Evolutionary conservation across 2,797 vertebrate species (phyloP), one percentile per base, ranked within the genome.

Genomic region (Dicrostonyx torquatus): DNA sequence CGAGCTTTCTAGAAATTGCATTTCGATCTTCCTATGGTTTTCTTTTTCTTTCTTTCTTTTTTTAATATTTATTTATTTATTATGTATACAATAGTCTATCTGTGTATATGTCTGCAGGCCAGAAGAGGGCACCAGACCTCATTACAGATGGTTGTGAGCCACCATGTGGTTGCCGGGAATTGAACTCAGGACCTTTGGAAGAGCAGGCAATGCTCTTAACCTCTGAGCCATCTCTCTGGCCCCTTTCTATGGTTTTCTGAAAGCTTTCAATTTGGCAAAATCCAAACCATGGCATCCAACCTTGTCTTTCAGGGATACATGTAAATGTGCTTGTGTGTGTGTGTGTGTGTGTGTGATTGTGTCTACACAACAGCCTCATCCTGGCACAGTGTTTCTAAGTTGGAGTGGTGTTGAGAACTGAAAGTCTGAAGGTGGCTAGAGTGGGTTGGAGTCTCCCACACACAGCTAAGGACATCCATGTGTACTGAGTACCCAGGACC

Each of bases 1-100:
- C 94, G 26, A 84, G 87, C 40, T 55, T 48, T 53, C 58, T 76
- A 60, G 70, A 94, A 86, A 94, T 82, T 64, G 34, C 60, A 84
- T 75, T 58, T 85, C 14, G 40, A 72, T 76, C 82, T 86, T 68
- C 45, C 43, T 91, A 26, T 90, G 48, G 22, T 66, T 82, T 89
- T 96, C 66, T n/a, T n/a, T n/a, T n/a, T n/a, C n/a, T n/a, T n/a
- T n/a, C n/a, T n/a, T n/a, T n/a, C n/a, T n/a, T n/a, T n/a, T n/a
- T n/a, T n/a, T n/a, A n/a, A n/a, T n/a, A n/a, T n/a, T n/a, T n/a
- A n/a, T n/a, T n/a, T n/a, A n/a, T n/a, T n/a, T n/a, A n/a, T n/a
- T n/a, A n/a, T n/a, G n/a, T n/a, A n/a, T n/a, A n/a, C n/a, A n/a
- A n/a, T n/a, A n/a, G n/a, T n/a, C n/a, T n/a, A n/a, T n/a, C n/a